Percentiles rank a stretch among this genome's conserved stretches.
These are phyloP conservation scores for Bovichtus variegatus DNA, from an alignment of 2,797 vertebrate species.

Conservation along the genomic window DNA sequence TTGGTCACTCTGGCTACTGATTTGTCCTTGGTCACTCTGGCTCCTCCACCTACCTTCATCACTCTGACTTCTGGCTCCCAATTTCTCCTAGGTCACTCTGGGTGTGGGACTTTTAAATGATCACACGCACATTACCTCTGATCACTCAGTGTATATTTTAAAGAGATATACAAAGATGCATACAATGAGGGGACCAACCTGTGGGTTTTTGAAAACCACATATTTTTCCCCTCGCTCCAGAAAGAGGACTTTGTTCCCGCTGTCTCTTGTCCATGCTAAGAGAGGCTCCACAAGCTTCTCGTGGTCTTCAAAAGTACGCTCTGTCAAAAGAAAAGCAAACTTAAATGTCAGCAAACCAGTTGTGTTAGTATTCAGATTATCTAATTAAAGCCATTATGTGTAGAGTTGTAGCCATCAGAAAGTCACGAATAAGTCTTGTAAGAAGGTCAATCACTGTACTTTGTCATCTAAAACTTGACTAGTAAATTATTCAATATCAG, in stretches of 20 bases:
- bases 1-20: no score
- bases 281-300: slow-evolving; percentile 96
- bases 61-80: no score
- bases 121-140: no score
- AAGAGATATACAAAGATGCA: background rate
- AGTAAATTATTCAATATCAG: no score
- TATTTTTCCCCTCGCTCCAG: slow-evolving; percentile 91
- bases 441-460: no score
- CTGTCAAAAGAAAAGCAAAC: slow-evolving; percentile 73
- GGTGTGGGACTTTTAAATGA: slow-evolving; percentile 2
- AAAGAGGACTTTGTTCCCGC: slow-evolving; percentile 93
- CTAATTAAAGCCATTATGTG: background rate
- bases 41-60: no score
- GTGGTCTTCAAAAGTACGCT: slow-evolving; percentile 96
- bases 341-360: background rate
- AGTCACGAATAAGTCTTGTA: no score
- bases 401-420: no score
- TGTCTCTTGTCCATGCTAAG: slow-evolving; percentile 94
- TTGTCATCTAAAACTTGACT: no score
- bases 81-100: no score
- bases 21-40: no score
- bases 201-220: slow-evolving; percentile 96
- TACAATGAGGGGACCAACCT: slow-evolving; percentile 83
- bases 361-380: background rate
- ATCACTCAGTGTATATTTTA: background rate